Conservation (phyloP, 2,797 vertebrate genomes). For the Phrynocephalus forsythii region DNA sequence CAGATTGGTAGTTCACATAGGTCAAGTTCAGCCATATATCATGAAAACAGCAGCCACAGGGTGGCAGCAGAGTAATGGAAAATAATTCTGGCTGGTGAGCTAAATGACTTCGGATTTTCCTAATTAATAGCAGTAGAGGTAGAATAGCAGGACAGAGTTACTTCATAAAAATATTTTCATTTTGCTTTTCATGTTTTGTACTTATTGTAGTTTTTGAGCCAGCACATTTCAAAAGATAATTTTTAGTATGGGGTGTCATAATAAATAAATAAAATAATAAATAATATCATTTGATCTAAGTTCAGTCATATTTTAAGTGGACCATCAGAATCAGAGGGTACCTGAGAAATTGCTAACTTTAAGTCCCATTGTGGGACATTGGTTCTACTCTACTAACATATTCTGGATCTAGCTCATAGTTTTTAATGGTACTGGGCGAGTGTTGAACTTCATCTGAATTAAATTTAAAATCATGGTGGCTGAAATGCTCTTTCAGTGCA, state of each 20-base stretch:
- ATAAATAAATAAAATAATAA: no score
- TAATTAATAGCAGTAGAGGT: not conserved
- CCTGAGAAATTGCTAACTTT: not conserved
- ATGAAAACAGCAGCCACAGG: conserved; percentile 51
- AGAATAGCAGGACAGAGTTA: not conserved
- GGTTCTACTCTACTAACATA: not conserved
- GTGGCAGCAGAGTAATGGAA: conserved; percentile 66
- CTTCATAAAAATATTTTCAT: not conserved
- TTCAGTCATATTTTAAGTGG: not conserved
- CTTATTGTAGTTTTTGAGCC: not conserved
- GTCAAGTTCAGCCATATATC: not conserved
- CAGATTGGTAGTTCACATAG: not conserved
- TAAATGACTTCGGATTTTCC: not conserved
- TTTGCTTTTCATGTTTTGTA: not conserved
- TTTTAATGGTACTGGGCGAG: not conserved
- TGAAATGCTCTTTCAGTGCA: no score
- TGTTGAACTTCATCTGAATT: not conserved
- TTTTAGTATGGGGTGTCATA: not conserved
- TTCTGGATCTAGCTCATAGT: not conserved
- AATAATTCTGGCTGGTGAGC: not conserved
- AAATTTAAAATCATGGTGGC: no score
- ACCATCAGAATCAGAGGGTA: not conserved
- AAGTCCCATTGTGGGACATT: not conserved
- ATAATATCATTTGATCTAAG: not conserved
- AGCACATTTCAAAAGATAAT: not conserved